Evolutionary conservation across 2,113 vertebrate genomes (phyloP).

Genomic region (Psophia crepitans): DNA sequence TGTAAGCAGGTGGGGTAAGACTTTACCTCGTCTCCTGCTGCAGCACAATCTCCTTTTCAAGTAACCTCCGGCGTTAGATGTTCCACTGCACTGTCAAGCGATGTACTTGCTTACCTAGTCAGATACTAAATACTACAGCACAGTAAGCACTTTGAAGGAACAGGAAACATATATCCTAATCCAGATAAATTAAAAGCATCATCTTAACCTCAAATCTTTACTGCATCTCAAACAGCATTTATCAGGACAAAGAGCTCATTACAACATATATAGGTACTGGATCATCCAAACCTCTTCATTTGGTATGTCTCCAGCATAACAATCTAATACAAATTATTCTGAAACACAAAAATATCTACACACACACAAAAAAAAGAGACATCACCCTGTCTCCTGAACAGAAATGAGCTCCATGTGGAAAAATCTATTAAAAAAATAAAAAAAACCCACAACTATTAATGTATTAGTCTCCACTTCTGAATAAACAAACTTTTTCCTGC

Average conservation of each 20-base stretch:
- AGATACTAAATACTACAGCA: not conserved
- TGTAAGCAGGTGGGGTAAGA: not conserved
- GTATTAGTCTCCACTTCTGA: slow-evolving; percentile 27
- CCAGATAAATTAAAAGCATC: slow-evolving; percentile 3
- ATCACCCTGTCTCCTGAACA: slow-evolving; percentile 12
- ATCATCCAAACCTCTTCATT: not conserved
- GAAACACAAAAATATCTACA: not conserved
- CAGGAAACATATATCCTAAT: not conserved
- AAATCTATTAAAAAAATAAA: slow-evolving; percentile 4
- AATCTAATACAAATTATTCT: slow-evolving; percentile 3
- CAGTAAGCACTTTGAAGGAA: not conserved
- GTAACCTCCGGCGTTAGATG: not conserved
- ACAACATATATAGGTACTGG: not conserved
- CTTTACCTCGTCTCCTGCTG: not conserved
- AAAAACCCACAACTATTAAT: not conserved
- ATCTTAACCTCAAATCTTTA: not conserved
- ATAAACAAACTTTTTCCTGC: slow-evolving; percentile 64
- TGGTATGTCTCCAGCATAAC: not conserved
- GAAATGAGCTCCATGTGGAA: slow-evolving; percentile 52
- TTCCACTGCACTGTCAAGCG: not conserved
- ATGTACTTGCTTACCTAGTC: not conserved
- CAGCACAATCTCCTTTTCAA: not conserved
- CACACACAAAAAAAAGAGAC: not conserved
- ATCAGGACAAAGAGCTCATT: slow-evolving; percentile 32
- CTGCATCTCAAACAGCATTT: slow-evolving; percentile 18